Evolutionary conservation across 2,113 vertebrate species (phyloP), one percentile per base, ranked within the genome.

Genomic region (Mesitornis unicolor): DNA sequence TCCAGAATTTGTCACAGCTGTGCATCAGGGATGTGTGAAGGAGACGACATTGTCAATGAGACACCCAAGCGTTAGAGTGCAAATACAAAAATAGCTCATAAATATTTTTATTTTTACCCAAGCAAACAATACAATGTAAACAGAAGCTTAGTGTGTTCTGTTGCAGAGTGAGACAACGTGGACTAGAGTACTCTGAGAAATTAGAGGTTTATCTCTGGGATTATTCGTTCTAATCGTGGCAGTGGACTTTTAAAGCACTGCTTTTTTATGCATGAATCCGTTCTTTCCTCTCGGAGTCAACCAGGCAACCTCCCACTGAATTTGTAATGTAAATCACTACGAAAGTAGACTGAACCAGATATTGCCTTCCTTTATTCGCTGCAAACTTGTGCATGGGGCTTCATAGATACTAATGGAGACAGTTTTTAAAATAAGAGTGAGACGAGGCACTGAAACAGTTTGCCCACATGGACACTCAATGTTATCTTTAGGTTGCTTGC

Each of bases 181-280:
- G n/a, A 13, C 56, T 83, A n/a, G 31, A 76, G 68, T 82, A 51
- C 48, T 83, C 78, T 24, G 73, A 85, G 73, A 85, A 92, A 87
- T 90, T 89, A 92, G 74, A 86, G 78, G 83, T 38, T 92, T 95
- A 91, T 76, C 68, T 80, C 56, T 83, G 81, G 85, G 87, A 82
- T 96, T 96, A 92, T 80, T 84, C 74, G 35, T 73, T 90, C 74
- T 93, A 87, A 89, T 96, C 59, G 51, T 29, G 59, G 56, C 84
- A 91, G 42, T 94, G 92, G 73, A 61, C 60, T 94, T 88, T 19
- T 33, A 95, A 89, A 94, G 70, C 75, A 65, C 36, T 21, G 2
- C 36, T 91, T 79, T 3, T 4, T 11, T 69, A 31, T 1, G 6
- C 2, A 4, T 61, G 48, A 18, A 51, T 76, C 42, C 8, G 2